phyloP scores from a whole-genome alignment of 2,113 vertebrate genomes.

The Melanerpes formicivorus region DNA sequence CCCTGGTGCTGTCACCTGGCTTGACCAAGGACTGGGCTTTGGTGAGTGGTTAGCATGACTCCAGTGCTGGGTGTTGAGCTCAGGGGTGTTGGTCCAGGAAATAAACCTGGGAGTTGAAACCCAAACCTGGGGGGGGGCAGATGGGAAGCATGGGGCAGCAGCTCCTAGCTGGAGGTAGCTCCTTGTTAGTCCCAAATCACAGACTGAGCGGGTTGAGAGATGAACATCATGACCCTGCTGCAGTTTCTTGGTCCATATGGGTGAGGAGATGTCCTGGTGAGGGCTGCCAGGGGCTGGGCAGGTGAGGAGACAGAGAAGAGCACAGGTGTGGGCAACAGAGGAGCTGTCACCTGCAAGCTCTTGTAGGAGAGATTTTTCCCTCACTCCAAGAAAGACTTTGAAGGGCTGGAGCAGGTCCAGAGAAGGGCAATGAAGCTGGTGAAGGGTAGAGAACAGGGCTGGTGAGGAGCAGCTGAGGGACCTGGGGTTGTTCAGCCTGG shows the following conservation, averaged over 20 bases:
- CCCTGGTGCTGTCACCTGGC: background rate
- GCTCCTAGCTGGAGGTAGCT: background rate
- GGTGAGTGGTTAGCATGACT: background rate
- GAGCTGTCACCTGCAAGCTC: too few species aligned
- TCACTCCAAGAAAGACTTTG: too few species aligned
- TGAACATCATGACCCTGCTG: background rate
- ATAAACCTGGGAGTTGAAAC: background rate
- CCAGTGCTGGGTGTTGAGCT: rapidly evolving
- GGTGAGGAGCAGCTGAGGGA: too few species aligned
- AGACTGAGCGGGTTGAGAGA: background rate
- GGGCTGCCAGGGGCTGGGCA: background rate
- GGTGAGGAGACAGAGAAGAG: background rate
- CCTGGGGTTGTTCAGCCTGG: too few species aligned
- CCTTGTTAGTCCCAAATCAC: background rate
- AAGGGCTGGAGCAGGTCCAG: too few species aligned
- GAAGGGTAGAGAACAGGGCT: too few species aligned
- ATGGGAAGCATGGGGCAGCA: rapidly evolving
- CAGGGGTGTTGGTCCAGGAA: background rate
- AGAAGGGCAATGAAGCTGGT: too few species aligned
- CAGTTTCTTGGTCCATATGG: background rate
- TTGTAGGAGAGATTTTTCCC: too few species aligned
- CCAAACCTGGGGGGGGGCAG: too few species aligned
- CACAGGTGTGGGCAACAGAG: too few species aligned
- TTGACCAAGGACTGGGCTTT: rapidly evolving
- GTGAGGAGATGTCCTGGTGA: background rate